Percentiles rank a stretch among this genome's conserved stretches.
These are phyloP conservation scores for Paralichthys olivaceus DNA, from an alignment of 2,113 vertebrate genomes.

Conservation along the genomic window DNA sequence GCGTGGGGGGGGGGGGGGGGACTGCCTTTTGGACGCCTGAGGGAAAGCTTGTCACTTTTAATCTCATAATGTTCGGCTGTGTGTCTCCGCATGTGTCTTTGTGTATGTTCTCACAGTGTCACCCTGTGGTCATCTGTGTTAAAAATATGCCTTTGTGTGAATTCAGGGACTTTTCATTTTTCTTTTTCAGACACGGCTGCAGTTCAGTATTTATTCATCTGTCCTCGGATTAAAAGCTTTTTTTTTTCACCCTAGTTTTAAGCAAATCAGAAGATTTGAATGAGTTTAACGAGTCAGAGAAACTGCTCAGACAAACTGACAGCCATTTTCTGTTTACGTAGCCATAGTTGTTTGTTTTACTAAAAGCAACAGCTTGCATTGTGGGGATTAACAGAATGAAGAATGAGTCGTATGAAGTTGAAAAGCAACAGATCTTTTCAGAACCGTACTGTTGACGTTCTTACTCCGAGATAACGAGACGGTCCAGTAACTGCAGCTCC, in stretches of 20 bases:
- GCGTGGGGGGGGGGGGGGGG: slow-evolving; percentile 31
- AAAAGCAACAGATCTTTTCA: background rate
- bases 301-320: too few relatives aligned
- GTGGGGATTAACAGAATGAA: too few relatives aligned
- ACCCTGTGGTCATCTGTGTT: slow-evolving; percentile 43
- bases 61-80: slow-evolving; percentile 49
- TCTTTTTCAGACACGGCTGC: background rate
- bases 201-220: background rate
- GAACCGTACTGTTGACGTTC: background rate
- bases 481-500: background rate
- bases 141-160: slow-evolving; percentile 32
- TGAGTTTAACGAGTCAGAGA: too few relatives aligned
- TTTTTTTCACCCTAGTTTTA: background rate
- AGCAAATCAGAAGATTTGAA: background rate
- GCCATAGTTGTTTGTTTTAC: too few relatives aligned
- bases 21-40: too few relatives aligned
- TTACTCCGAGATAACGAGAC: background rate
- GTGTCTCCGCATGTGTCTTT: slow-evolving; percentile 30
- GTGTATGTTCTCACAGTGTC: slow-evolving; percentile 16
- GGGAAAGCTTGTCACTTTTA: slow-evolving; percentile 66
- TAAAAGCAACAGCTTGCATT: too few relatives aligned
- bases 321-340: too few relatives aligned
- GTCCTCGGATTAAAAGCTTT: background rate
- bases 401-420: too few relatives aligned
- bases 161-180: background rate